Percentiles rank a stretch among this genome's conserved stretches.
These are phyloP conservation scores for Sipha flava DNA, from an alignment of 1,140 invertebrate species.

Conservation along the genomic window DNA sequence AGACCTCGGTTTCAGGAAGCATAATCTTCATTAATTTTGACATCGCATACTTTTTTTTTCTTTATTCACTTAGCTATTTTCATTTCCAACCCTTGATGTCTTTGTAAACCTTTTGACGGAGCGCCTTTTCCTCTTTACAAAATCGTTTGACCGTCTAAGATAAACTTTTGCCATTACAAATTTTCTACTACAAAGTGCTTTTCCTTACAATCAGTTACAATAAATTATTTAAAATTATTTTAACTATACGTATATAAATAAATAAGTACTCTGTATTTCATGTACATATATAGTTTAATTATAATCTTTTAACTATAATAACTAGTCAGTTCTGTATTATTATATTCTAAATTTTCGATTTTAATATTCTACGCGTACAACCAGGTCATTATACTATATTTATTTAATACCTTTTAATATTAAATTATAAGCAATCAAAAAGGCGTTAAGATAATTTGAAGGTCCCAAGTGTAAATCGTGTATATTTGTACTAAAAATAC, in stretches of 20 bases:
- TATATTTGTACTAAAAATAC: too few relatives aligned
- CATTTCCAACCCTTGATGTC: neutral
- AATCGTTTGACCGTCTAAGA: neutral
- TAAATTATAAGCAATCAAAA: too few relatives aligned
- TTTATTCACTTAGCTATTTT: neutral
- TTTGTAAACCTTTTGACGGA: neutral
- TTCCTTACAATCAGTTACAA: neutral
- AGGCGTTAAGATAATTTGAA: too few relatives aligned
- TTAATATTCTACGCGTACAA: too few relatives aligned
- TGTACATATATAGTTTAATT: too few relatives aligned
- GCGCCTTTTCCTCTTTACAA: neutral
- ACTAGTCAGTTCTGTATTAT: too few relatives aligned
- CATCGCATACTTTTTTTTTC: neutral
- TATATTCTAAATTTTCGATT: too few relatives aligned
- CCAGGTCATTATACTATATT: too few relatives aligned
- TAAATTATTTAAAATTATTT: neutral
- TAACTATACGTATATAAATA: neutral
- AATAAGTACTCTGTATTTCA: neutral
- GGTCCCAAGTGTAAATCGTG: too few relatives aligned
- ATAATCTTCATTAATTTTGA: slow-evolving; percentile 26
- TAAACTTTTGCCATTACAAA: neutral
- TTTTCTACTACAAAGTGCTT: neutral
- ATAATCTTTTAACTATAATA: too few relatives aligned
- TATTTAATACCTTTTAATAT: too few relatives aligned
- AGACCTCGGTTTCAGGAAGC: slow-evolving; percentile 28